Conservation (phyloP, 2,113 vertebrate genomes). For the Aspiorhynchus laticeps region DNA sequence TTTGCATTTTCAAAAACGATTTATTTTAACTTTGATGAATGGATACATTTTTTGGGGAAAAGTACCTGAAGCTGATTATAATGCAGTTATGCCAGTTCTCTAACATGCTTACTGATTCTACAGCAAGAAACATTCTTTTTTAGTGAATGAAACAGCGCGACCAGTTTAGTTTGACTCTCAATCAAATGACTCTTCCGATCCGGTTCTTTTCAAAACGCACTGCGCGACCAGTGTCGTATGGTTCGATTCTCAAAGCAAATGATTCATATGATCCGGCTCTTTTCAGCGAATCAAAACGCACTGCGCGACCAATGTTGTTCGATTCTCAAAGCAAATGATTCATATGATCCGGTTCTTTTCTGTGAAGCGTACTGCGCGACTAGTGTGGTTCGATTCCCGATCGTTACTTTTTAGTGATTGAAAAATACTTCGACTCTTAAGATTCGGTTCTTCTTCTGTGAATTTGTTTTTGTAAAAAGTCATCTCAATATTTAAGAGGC, state of each 20-base stretch:
- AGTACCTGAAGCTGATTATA: too few relatives aligned
- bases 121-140: neutral
- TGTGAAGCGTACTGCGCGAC: neutral
- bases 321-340: neutral
- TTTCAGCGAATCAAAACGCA: neutral
- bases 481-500: too few relatives aligned
- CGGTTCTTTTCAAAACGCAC: neutral
- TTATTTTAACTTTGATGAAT: too few relatives aligned
- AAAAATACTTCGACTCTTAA: neutral
- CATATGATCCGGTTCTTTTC: neutral
- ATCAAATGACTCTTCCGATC: neutral
- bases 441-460: neutral
- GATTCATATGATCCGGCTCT: neutral
- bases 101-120: neutral
- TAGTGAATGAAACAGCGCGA: neutral
- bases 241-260: neutral
- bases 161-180: neutral
- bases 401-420: neutral
- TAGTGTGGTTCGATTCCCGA: neutral
- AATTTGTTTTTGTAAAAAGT: neutral
- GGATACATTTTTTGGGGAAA: too few relatives aligned
- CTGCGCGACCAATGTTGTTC: neutral
- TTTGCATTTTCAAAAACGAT: neutral
- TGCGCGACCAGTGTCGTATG: neutral
- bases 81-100: neutral